Conservation (phyloP, 1,140 invertebrate species). For the Eueides isabella region DNA sequence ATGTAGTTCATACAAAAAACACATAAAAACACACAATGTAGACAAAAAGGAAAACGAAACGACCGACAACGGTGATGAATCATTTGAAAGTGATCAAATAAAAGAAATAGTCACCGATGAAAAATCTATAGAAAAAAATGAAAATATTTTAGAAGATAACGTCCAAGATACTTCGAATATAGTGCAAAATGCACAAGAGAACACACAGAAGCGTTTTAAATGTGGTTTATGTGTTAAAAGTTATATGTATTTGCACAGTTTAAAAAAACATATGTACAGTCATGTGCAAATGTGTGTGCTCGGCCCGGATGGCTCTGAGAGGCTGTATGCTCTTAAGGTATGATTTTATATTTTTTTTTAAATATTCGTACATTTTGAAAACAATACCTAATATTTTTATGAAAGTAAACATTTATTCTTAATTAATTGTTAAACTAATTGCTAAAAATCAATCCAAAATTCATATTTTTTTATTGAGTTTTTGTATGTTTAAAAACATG, state of each 20-base stretch:
- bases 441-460: too few species aligned
- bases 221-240: conserved; percentile 91
- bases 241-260: conserved; percentile 90
- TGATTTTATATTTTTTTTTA: neutral
- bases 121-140: conserved; percentile 26
- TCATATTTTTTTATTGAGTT: too few species aligned
- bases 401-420: too few species aligned
- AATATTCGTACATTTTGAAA: too few species aligned
- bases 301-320: conserved; percentile 45
- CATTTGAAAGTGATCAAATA: conserved; percentile 35
- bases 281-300: conserved; percentile 63
- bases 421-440: too few species aligned
- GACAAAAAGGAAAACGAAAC: conserved; percentile 50
- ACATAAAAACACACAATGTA: conserved; percentile 67
- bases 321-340: conserved; percentile 45
- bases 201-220: conserved; percentile 83
- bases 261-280: conserved; percentile 88
- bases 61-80: conserved; percentile 26
- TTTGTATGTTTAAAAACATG: too few species aligned
- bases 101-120: conserved; percentile 6
- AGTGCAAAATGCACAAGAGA: conserved; percentile 33
- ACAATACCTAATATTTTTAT: too few species aligned
- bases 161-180: neutral
- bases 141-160: conserved; percentile 18
- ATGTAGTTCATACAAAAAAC: conserved; percentile 74